A percentile compares a stretch with the other conserved stretches of the same genome.
phyloP scores from a whole-genome alignment of 35 echinoderm and acorn worm species.

The Diadema setosum region DNA sequence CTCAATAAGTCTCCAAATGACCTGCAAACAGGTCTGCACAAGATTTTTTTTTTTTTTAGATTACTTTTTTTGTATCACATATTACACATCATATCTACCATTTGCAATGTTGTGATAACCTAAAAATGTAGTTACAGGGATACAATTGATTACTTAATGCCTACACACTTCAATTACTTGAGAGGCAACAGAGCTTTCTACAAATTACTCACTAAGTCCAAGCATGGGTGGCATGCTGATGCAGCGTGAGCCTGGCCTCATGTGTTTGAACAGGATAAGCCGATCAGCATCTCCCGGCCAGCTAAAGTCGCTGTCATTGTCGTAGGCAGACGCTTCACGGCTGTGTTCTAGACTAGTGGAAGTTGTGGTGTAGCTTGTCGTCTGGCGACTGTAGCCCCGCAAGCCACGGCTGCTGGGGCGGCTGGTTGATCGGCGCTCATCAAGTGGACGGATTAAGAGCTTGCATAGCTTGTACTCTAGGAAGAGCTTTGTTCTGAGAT shows the following conservation, averaged over 20 bases:
- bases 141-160: no score
- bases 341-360: slow-evolving; percentile 77
- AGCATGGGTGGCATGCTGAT: slow-evolving; percentile 88
- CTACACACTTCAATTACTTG: no score
- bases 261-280: slow-evolving; percentile 66
- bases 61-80: no score
- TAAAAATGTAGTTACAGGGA: no score
- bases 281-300: slow-evolving; percentile 73
- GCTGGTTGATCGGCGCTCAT: slow-evolving; percentile 64
- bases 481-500: slow-evolving; percentile 88
- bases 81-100: no score
- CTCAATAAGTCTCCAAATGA: no score
- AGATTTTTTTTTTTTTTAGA: no score
- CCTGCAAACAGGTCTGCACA: no score
- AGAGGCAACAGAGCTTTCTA: no score
- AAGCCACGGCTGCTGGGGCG: slow-evolving; percentile 59
- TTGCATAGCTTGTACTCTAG: slow-evolving; percentile 93
- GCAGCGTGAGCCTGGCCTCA: slow-evolving; percentile 83
- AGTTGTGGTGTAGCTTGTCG: slow-evolving; percentile 77
- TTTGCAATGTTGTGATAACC: no score
- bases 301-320: slow-evolving; percentile 55
- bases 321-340: slow-evolving; percentile 59
- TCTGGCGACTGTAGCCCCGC: slow-evolving; percentile 83
- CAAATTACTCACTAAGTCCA: slow-evolving; percentile 71
- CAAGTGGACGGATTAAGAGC: slow-evolving; percentile 68